Evolutionary conservation across 2,113 vertebrate genomes (phyloP).

Genomic region (Okapia johnstoni): DNA sequence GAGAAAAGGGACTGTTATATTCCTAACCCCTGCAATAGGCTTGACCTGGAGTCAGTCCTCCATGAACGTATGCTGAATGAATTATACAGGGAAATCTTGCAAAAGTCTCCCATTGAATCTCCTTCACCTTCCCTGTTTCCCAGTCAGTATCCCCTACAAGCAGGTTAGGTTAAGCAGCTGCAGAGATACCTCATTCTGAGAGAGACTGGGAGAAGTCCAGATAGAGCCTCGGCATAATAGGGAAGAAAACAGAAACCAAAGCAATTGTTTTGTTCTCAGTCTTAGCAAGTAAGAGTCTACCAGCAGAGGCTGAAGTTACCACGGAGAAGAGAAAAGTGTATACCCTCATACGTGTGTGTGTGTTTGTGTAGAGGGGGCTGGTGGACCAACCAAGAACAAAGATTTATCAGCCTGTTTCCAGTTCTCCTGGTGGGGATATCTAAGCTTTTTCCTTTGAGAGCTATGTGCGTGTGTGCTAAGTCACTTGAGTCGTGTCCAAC

Average conservation of each 20-base stretch:
- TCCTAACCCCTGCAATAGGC: not conserved
- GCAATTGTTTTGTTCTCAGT: not conserved
- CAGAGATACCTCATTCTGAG: not conserved
- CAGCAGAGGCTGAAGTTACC: conserved; percentile 25
- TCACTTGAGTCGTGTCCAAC: not conserved
- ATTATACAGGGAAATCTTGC: not conserved
- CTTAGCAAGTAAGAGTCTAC: conserved; percentile 1
- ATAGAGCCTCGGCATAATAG: not conserved
- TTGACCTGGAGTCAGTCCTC: not conserved
- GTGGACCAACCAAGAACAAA: not conserved
- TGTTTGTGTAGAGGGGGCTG: not conserved
- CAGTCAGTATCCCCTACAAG: not conserved
- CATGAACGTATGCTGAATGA: not conserved
- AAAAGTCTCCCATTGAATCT: not conserved
- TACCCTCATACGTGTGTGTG: not conserved
- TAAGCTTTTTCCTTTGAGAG: not conserved
- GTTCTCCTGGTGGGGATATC: not conserved
- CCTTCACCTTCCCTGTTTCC: not conserved
- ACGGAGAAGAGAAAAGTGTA: conserved; percentile 1
- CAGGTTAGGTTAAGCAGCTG: not conserved
- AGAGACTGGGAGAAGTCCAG: not conserved
- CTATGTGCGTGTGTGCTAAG: not conserved
- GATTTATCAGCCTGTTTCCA: not conserved
- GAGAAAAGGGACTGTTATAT: not conserved
- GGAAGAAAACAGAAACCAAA: conserved; percentile 29